Evolutionary conservation across 2,113 vertebrate species (phyloP).

Genomic region (Plestiodon gilberti): DNA sequence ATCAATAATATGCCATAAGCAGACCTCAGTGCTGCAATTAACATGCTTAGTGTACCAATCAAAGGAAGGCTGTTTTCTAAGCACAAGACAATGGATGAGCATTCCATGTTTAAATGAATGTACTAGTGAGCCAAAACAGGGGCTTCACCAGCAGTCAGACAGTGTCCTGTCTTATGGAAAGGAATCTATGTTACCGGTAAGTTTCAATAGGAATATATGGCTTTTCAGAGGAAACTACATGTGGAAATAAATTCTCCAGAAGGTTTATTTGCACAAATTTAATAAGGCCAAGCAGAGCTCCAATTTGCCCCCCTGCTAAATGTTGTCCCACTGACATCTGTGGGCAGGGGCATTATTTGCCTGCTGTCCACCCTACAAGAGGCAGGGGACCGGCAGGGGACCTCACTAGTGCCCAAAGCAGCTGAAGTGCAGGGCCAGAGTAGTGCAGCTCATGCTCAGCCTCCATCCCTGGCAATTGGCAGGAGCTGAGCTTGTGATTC

Average conservation of each 20-base stretch:
- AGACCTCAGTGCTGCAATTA: slow-evolving; percentile 51
- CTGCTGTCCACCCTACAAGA: no score
- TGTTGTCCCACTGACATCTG: no score
- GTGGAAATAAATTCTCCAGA: slow-evolving; percentile 9
- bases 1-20: slow-evolving; percentile 55
- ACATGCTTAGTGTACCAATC: slow-evolving; percentile 54
- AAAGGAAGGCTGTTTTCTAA: slow-evolving; percentile 43
- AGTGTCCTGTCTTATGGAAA: slow-evolving; percentile 15
- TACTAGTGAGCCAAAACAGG: slow-evolving; percentile 8
- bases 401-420: no score
- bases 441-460: no score
- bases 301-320: no score
- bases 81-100: slow-evolving; percentile 29
- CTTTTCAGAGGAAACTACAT: slow-evolving; percentile 26
- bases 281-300: neutral
- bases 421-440: no score
- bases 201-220: slow-evolving; percentile 32
- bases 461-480: no score
- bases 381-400: no score
- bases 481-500: no score
- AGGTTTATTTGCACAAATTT: neutral
- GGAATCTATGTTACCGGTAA: slow-evolving; percentile 20
- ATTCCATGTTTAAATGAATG: neutral
- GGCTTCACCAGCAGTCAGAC: neutral
- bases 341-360: no score